These are phyloP conservation scores for Drosophila mettleri DNA, from an alignment of 2,888 invertebrate genomes.

Conservation along the genomic window DNA sequence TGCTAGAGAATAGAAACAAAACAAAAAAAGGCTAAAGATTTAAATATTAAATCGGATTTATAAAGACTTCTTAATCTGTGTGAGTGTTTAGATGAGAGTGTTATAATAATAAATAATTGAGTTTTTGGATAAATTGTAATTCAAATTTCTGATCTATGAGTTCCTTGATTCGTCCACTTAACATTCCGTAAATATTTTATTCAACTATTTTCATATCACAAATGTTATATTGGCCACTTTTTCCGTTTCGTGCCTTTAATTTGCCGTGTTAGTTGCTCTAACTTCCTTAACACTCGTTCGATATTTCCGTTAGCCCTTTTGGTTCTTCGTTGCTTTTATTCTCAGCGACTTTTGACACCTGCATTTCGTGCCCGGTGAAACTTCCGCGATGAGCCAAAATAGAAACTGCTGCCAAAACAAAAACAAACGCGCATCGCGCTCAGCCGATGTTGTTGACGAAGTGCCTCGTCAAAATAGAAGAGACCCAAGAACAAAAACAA, in stretches of 20 bases:
- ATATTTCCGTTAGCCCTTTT: conserved; percentile 17
- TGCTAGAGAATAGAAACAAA: not conserved
- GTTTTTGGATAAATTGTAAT: too few species aligned
- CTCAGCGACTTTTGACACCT: conserved; percentile 13
- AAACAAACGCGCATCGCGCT: conserved; percentile 35
- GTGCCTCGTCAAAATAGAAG: conserved; percentile 55
- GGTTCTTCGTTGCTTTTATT: not conserved
- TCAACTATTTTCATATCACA: not conserved
- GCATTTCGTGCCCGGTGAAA: conserved; percentile 35
- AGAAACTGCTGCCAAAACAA: conserved; percentile 46
- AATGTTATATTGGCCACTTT: not conserved
- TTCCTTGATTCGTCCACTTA: not conserved
- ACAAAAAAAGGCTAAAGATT: not conserved
- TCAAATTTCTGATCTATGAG: too few species aligned
- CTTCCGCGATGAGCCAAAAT: conserved; percentile 62
- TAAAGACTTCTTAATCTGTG: not conserved
- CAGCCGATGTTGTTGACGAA: conserved; percentile 59
- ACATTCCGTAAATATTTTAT: too few species aligned
- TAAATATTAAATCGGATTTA: conserved; percentile 1
- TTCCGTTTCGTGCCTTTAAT: conserved; percentile 41
- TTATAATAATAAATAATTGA: not conserved
- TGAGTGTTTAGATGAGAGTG: not conserved
- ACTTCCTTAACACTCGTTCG: conserved; percentile 31
- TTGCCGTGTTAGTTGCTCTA: conserved; percentile 32
- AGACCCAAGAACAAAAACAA: conserved; percentile 13